Base-by-base conservation (phyloP, 2,888 invertebrate species). In the Dorcus hopei region DNA sequence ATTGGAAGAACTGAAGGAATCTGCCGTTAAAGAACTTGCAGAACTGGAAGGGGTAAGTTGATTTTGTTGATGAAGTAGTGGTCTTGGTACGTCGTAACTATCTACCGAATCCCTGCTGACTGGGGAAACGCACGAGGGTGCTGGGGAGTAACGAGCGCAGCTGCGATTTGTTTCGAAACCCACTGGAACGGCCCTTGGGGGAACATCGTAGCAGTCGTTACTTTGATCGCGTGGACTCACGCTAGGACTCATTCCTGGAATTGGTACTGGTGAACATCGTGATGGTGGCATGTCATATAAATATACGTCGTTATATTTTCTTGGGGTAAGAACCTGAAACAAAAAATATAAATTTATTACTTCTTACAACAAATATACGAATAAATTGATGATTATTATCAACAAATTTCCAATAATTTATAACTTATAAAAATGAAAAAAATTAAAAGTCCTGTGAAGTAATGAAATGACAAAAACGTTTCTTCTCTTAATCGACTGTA, bases 231-330 rank as follows among this genome's bases (percentile, higher is more conserved):
- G 63, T 11, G 71, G 70, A 54, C 72, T 68, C 71, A 75, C 70
- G 69, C 78, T 68, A 68, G 75, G 68, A 70, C 75, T 66, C 72
- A 78, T 52, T 72, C 63, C 57, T 14, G 65, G 62, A 47, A 73
- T 68, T 53, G 73, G 72, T 14, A 74, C 64, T 11, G 77, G 76
- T 38, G 75, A 74, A 62, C 74, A 74, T 61, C 77, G 68, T 38
- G 72, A 70, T 9, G 82, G 81, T 61, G 86, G 84, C 73, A 85
- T 81, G 76, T 88, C 87, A 78, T 89, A 89, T 63, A 88, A 78
- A 77, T 87, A 89, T 49, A 88, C 86, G 76, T 89, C 88, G 69
- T 89, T 88, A 77, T 85, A 85, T 76, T 87, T 85, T 75, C 88
- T 87, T 40, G 88, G 87, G 58, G 87, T 87, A 63, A 87, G 81